phyloP scores from a whole-genome alignment of 2,113 vertebrate genomes.

The Hippocampus mohnikei region DNA sequence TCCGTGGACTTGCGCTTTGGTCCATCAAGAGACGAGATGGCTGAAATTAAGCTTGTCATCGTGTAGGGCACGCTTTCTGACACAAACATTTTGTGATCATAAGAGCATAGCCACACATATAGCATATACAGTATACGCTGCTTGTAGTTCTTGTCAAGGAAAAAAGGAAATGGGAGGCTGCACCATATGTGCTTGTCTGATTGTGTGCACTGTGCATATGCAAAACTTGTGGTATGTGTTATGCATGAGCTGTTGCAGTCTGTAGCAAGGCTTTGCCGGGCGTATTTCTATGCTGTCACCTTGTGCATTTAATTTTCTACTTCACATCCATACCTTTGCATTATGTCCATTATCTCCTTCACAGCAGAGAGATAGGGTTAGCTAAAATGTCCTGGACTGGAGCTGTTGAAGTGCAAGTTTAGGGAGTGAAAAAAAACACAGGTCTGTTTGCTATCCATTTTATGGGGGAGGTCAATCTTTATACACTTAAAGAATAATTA shows the following conservation, averaged over 20 bases:
- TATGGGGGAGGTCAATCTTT: constrained; percentile 2
- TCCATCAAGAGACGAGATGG: constrained; percentile 5
- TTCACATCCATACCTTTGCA: constrained; percentile 37
- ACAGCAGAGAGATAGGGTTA: constrained; percentile 14
- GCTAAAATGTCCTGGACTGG: not conserved
- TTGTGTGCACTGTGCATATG: constrained; percentile 56
- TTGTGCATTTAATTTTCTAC: constrained; percentile 15
- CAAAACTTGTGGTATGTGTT: constrained; percentile 50
- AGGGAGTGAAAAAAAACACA: not conserved
- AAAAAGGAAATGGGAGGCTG: constrained; percentile 45
- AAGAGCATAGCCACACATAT: constrained; percentile 13
- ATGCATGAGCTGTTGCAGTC: constrained; percentile 61
- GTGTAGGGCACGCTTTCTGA: constrained; percentile 22
- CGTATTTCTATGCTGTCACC: constrained; percentile 51
- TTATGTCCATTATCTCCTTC: constrained; percentile 43
- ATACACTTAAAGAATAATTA: not conserved
- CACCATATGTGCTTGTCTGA: constrained; percentile 44
- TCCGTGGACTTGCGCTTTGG: constrained; percentile 24
- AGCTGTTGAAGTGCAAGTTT: not conserved
- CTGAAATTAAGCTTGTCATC: constrained; percentile 33
- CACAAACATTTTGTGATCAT: constrained; percentile 12
- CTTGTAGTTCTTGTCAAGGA: constrained; percentile 36
- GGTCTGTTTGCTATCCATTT: constrained; percentile 12
- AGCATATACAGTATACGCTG: constrained; percentile 9
- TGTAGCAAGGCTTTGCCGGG: constrained; percentile 41